These are phyloP conservation scores for Vultur gryphus DNA, from an alignment of 2,797 vertebrate species.

Conservation along the genomic window DNA sequence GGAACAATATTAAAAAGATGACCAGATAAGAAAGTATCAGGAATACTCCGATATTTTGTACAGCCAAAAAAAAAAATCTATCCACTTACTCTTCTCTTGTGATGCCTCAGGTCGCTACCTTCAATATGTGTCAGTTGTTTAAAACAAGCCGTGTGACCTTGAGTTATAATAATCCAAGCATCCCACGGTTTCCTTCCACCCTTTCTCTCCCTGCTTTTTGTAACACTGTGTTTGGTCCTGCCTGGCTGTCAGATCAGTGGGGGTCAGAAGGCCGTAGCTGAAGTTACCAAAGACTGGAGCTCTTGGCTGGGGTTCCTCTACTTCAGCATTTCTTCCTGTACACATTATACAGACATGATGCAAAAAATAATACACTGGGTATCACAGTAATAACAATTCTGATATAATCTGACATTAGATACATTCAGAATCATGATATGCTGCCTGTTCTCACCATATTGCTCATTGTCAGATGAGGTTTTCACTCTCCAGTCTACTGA, in stretches of 20 bases:
- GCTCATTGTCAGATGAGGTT: neutral
- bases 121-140: neutral
- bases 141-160: neutral
- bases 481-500: neutral
- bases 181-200: neutral
- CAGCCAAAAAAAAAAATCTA: neutral
- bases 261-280: neutral
- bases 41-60: neutral
- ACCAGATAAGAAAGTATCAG: neutral
- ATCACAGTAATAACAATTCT: neutral
- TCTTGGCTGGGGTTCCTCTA: neutral
- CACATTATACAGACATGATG: fast-evolving
- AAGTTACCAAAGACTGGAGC: neutral
- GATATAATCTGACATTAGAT: neutral
- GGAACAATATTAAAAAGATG: neutral
- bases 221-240: neutral
- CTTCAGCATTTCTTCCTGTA: neutral
- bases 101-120: neutral
- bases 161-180: neutral
- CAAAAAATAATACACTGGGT: neutral
- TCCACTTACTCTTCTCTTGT: neutral
- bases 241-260: neutral
- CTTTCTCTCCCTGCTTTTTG: neutral
- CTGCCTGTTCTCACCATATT: neutral
- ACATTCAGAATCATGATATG: neutral